Evolutionary conservation across 1,140 invertebrate species (phyloP), one percentile per base, ranked within the genome.

Genomic region (Wasmannia auropunctata): DNA sequence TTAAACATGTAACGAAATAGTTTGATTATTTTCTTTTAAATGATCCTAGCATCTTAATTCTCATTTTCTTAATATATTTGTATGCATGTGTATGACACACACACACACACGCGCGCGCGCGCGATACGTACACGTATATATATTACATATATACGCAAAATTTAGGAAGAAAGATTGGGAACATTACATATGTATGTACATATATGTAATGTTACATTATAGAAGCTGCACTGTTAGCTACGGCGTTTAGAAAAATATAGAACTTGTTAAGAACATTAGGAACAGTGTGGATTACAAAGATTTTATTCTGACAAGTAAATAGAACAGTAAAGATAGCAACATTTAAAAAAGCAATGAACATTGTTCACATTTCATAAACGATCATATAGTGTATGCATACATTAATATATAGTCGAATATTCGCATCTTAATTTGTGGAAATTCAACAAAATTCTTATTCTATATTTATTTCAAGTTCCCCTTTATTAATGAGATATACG

Each of bases 131-230:
- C 51, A 83, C 34, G 43, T 54, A 75, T 31, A 65, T n/a, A 51
- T 16, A 40, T 40, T 0, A 58, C 10, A 40, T 40, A 40, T 22
- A 34, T n/a, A 62, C 65, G 86, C 31, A 81, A 72, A 83, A 67
- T 67, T 28, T 86, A 63, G 40, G 6, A 54, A n/a, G 11, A 5
- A 40, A 67, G 8, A 67, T 34, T n/a, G 19, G 5, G 0, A 65
- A 49, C 6, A 77, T 49, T 37, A 79, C 31, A 40, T 49, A 40
- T 79, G 49, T 51, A 40, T 63, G 58, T 63, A 34, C 16, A 49
- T 63, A 19, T 40, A 77, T 65, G 8, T 31, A n/a, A 81, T 70
- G 19, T 58, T 81, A 74, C 63, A 88, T 83, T 75, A 63, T 67
- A 83, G 46, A 77, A 86, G 43, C 40, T 88, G 31, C 11, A 67